Base-by-base conservation (phyloP, 2,797 vertebrate species). In the Helicolenus hilgendorfi region DNA sequence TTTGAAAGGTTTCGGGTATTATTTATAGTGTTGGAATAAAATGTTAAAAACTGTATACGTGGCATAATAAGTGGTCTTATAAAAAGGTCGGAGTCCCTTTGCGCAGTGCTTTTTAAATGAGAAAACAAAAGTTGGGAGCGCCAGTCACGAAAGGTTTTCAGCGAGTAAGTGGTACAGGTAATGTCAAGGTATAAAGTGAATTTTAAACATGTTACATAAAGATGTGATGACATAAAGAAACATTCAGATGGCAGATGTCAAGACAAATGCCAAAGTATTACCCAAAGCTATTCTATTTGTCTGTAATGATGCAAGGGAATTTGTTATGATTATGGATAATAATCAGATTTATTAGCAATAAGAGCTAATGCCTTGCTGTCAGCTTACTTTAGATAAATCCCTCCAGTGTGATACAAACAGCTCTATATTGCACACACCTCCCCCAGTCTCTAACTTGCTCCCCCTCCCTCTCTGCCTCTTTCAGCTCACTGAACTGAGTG, bases 401-500 rank as follows among this genome's bases (percentile, higher is more conserved):
- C 75, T 88, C 79, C 87, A 81, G 76, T 65, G 72, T 89, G 90
- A 94, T 78, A 72, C 88, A 93, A 90, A 92, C 91, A 93, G 88
- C 89, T 93, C 84, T 84, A 68, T 81, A 82, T 41, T 77, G 73
- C 70, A 78, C 79, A 79, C 84, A 86, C 83, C 89, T 73, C 88
- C 89, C 85, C 86, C 63, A 59, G 81, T 73, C 79, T 91, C 81
- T 79, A 77, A 89, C 80, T 78, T 56, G 35, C 89, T 75, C 78
- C 71, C 85, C 82, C 80, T 58, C 91, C 90, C 88, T 72, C 86
- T 80, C 84, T 89, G 85, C 95, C 92, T 96, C 95, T 97, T 92
- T 95, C 97, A 95, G 96, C 93, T 97, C 97, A 96, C 88, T 97
- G 96, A 97, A 96, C 96, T 95, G 95, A 96, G 94, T 95, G 95